phyloP scores from a whole-genome alignment of 2,113 vertebrate genomes.

The Sorex araneus region DNA sequence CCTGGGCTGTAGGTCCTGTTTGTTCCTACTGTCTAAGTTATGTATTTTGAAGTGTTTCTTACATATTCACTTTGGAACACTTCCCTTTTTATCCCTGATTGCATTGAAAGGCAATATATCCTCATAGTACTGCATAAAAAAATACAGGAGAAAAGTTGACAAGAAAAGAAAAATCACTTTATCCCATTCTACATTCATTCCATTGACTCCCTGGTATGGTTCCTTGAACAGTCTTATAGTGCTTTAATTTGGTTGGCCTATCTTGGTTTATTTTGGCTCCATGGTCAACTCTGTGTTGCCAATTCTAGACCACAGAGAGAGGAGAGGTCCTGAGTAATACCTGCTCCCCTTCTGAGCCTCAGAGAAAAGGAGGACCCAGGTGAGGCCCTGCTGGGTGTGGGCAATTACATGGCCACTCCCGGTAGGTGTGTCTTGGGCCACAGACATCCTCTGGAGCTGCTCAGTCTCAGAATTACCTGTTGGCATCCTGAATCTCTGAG shows the following conservation, averaged over 20 bases:
- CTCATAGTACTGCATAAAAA: neutral
- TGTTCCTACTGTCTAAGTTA: neutral
- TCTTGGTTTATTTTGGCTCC: neutral
- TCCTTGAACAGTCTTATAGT: neutral
- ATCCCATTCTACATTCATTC: neutral
- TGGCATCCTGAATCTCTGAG: too few relatives aligned
- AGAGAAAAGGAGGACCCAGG: too few relatives aligned
- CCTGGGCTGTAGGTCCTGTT: neutral
- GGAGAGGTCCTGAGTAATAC: too few relatives aligned
- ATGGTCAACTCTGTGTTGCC: too few relatives aligned
- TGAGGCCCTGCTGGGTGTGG: too few relatives aligned
- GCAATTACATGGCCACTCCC: too few relatives aligned
- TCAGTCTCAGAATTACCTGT: too few relatives aligned
- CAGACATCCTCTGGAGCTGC: too few relatives aligned
- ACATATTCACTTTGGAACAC: neutral
- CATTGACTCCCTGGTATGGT: neutral
- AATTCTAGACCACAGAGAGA: neutral
- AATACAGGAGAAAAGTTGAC: neutral
- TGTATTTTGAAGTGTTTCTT: neutral
- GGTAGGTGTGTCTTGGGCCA: too few relatives aligned
- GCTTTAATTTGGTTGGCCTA: neutral
- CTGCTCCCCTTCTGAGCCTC: too few relatives aligned
- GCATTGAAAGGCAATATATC: neutral
- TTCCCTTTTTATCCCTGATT: neutral
- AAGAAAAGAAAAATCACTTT: neutral